Percentiles rank a stretch among this genome's conserved stretches.
These are phyloP conservation scores for Planiliza haematocheilus DNA, from an alignment of 2,113 vertebrate species.

Conservation along the genomic window DNA sequence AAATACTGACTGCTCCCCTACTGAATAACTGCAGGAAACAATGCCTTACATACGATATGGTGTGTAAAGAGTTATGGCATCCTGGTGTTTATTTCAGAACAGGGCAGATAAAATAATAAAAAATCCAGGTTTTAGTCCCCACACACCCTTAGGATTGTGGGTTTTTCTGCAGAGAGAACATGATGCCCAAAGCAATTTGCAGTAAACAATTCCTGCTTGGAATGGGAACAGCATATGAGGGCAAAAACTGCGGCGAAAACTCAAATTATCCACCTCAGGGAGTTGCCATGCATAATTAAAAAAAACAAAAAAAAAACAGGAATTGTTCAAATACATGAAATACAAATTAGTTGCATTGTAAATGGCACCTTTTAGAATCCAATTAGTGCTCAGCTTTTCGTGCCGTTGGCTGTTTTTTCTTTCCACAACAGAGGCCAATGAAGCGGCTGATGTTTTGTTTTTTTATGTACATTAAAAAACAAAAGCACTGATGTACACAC, in stretches of 20 bases:
- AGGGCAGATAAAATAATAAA: background rate
- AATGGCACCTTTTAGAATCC: background rate
- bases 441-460: background rate
- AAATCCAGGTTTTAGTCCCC: background rate
- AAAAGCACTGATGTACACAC: too few relatives aligned
- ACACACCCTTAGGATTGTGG: background rate
- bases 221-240: background rate
- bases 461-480: background rate
- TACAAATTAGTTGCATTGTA: too few relatives aligned
- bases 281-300: background rate
- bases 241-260: background rate
- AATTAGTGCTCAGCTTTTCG: background rate
- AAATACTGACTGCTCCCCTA: background rate
- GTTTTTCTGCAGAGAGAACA: background rate
- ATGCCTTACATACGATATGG: background rate
- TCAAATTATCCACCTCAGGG: background rate
- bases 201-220: conserved; percentile 2
- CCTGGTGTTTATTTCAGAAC: background rate
- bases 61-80: background rate
- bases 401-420: background rate
- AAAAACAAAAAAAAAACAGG: background rate
- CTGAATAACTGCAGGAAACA: background rate
- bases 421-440: background rate
- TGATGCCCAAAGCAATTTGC: background rate
- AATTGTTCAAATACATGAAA: background rate